Base-by-base conservation (phyloP, 2,797 vertebrate species). In the Podarcis siculus region DNA sequence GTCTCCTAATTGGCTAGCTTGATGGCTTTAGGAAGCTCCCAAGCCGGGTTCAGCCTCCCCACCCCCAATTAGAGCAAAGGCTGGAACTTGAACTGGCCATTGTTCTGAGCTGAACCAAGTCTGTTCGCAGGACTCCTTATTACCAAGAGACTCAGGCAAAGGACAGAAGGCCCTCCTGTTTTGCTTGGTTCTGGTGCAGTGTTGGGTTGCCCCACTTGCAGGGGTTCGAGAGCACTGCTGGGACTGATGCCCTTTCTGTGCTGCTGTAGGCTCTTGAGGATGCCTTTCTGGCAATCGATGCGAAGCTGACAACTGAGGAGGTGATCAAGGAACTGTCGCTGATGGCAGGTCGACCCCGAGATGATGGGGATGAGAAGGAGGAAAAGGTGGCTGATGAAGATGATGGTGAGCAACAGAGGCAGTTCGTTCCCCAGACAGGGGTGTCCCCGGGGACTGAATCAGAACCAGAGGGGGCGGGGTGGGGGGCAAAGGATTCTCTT, bases 301-400 rank as follows among this genome's bases (percentile, higher is more conserved):
- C 97, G 92, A 98, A 97, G 95, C 97, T 99, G 79, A 99, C 98
- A 77, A 98, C 97, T 45, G 99, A 99, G 89, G 98, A 98, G 77
- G 98, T 99, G 77, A 98, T 99, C 85, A 99, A 98, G 93, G 99
- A 99, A 94, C 97, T 99, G 77, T 95, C 98, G 15, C 98, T 98
- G 94, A 99, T 99, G 73, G 98, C 99, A 80, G 98, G 98, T 8
- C 97, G 98, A 15, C 98, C 98, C 39, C 98, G 97, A 3, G 98
- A 98, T 2, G 98, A 98, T 89, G 96, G 97, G 6, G 97, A 98
- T 12, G 97, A 98, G 25, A 97, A 97, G 91, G 97, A 98, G 93
- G 99, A 99, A 90, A 98, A 99, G 93, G 98, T 98, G 91, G 98
- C 99, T 93, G 99, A 99, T 93, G 99, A 99, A 96, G 99, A 99